Percentiles rank a stretch among this genome's conserved stretches.
These are phyloP conservation scores for Erebia palarica DNA, from an alignment of 2,888 invertebrate species.

Conservation along the genomic window DNA sequence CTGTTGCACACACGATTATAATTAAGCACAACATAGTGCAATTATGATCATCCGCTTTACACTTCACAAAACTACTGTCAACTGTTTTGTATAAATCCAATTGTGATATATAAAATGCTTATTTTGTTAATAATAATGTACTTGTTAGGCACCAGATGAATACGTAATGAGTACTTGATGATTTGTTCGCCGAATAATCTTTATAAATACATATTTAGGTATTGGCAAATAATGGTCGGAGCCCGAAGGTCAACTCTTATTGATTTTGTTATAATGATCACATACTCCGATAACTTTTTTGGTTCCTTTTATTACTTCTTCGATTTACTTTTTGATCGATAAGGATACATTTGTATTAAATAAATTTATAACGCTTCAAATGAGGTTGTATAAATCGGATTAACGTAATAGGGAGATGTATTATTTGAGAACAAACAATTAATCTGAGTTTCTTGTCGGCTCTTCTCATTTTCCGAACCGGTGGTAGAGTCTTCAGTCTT, in stretches of 20 bases:
- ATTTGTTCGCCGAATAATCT: background rate
- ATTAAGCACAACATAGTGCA: background rate
- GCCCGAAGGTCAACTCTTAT: background rate
- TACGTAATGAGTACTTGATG: background rate
- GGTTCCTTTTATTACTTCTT: too few species aligned
- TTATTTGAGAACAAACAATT: too few species aligned
- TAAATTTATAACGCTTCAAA: background rate
- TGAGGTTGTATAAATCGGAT: too few species aligned
- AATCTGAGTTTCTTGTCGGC: too few species aligned
- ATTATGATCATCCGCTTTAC: background rate
- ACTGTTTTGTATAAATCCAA: background rate
- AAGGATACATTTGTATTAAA: background rate
- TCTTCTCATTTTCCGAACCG: too few species aligned
- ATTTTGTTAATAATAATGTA: slow-evolving; percentile 4
- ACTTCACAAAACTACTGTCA: background rate
- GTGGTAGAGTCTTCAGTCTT: too few species aligned
- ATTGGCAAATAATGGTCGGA: background rate
- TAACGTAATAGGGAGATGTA: too few species aligned
- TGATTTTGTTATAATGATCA: background rate
- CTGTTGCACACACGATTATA: background rate
- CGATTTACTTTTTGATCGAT: background rate
- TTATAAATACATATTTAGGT: background rate
- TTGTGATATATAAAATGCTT: background rate
- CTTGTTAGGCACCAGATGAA: background rate
- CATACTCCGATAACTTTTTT: background rate